phyloP scores from a whole-genome alignment of 2,797 vertebrate species.

The Sparus aurata region DNA sequence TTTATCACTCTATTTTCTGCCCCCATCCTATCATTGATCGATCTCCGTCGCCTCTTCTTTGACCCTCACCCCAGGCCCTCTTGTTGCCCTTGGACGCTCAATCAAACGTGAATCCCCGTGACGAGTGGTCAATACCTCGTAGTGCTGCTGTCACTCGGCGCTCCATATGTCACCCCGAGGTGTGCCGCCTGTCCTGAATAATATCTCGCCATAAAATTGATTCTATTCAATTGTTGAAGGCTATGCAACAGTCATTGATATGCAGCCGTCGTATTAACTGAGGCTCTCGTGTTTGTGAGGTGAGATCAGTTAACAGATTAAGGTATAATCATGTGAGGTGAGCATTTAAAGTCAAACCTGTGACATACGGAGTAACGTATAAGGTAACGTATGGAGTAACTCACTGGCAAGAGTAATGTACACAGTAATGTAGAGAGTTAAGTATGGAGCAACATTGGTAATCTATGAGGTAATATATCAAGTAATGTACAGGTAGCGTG shows the following conservation, averaged over 20 bases:
- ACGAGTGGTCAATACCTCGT: constrained; percentile 49
- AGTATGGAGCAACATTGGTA: too few species aligned
- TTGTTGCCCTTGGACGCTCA: constrained; percentile 27
- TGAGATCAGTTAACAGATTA: neutral
- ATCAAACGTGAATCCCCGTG: constrained; percentile 37
- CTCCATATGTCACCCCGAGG: constrained; percentile 45
- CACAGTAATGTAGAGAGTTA: too few species aligned
- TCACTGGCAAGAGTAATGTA: too few species aligned
- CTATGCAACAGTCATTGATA: neutral
- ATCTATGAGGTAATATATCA: too few species aligned
- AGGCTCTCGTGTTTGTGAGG: constrained; percentile 3
- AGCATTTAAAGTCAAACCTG: neutral
- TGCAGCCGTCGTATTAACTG: neutral
- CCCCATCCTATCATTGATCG: constrained; percentile 32
- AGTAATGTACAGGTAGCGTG: too few species aligned
- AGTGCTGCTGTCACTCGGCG: constrained; percentile 29
- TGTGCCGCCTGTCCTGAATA: constrained; percentile 13
- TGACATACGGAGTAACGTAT: too few species aligned
- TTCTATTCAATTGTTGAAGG: neutral
- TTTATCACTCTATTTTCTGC: constrained; percentile 11
- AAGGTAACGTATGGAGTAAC: neutral
- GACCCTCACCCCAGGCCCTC: constrained; percentile 21
- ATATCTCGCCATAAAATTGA: constrained; percentile 9
- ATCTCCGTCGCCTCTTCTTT: constrained; percentile 32
- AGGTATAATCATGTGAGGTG: neutral